Conservation (phyloP, 2,888 invertebrate genomes). For the Schrankia costaestrigalis region DNA sequence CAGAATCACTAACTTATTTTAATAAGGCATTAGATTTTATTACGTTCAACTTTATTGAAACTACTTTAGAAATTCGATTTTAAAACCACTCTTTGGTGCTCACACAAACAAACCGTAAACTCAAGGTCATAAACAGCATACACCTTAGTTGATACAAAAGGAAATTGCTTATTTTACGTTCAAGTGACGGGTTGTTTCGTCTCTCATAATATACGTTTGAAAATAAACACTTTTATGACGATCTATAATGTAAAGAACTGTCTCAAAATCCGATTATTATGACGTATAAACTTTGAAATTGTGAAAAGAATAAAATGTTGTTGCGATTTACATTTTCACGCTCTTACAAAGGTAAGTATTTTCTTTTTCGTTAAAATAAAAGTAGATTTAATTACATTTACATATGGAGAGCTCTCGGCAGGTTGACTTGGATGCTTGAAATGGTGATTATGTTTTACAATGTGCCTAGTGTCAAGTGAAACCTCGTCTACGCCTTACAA, state of each 20-base stretch:
- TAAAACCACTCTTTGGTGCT: conserved; percentile 48
- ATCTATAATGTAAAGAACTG: conserved; percentile 31
- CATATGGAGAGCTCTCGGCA: no score
- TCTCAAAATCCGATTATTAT: conserved; percentile 10
- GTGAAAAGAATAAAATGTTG: neutral
- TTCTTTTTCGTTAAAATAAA: no score
- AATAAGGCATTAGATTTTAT: conserved; percentile 36
- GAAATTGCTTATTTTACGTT: conserved; percentile 78
- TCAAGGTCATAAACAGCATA: conserved; percentile 63
- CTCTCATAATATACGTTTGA: conserved; percentile 62
- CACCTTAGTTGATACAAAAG: conserved; percentile 74
- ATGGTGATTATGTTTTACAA: no score
- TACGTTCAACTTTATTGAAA: conserved; percentile 45
- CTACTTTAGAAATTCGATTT: conserved; percentile 63
- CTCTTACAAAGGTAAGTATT: no score
- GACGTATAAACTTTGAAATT: conserved; percentile 1
- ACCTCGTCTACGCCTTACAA: no score
- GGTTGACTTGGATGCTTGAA: no score
- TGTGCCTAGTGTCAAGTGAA: no score
- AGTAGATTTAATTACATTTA: no score
- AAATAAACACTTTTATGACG: conserved; percentile 66
- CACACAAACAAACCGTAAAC: conserved; percentile 74
- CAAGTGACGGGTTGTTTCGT: conserved; percentile 58
- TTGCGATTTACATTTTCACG: neutral
- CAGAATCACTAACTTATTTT: conserved; percentile 22